These are phyloP conservation scores for Pseudolaguvia tuberculata DNA, from an alignment of 2,113 vertebrate species.

Conservation along the genomic window DNA sequence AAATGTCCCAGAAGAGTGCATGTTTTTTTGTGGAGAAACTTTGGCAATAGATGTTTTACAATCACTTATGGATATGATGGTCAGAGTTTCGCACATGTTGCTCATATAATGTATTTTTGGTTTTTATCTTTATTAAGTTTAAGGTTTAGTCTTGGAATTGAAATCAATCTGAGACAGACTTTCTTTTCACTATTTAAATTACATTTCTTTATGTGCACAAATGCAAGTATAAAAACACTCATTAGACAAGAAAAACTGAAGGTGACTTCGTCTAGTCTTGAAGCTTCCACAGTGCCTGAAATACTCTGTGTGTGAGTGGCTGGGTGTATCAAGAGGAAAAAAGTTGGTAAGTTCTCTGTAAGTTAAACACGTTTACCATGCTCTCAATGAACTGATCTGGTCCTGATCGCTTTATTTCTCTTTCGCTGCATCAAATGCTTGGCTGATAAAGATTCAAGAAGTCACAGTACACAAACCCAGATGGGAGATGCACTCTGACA, in stretches of 20 bases:
- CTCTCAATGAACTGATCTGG: background rate
- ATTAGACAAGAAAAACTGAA: constrained; percentile 2
- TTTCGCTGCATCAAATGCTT: background rate
- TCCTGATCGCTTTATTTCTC: constrained; percentile 17
- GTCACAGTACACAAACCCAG: constrained; percentile 5
- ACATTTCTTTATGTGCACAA: constrained; percentile 4
- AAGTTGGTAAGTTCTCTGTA: no score
- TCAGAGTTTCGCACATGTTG: background rate
- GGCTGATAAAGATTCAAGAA: constrained; percentile 17
- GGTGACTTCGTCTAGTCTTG: constrained; percentile 14
- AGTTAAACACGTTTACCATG: constrained; percentile 2
- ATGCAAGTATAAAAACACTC: background rate
- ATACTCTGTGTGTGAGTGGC: background rate
- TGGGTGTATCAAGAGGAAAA: background rate
- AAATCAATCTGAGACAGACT: background rate
- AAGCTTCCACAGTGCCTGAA: background rate
- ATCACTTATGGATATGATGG: background rate
- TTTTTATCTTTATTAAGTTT: background rate
- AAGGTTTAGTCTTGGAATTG: background rate
- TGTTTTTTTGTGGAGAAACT: no score
- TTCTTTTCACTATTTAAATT: background rate
- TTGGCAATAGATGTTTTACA: background rate
- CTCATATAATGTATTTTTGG: background rate
- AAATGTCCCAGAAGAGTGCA: background rate
- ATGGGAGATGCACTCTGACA: constrained; percentile 34